Conservation (phyloP, 2,797 vertebrate species). For the Trachops cirrhosus region DNA sequence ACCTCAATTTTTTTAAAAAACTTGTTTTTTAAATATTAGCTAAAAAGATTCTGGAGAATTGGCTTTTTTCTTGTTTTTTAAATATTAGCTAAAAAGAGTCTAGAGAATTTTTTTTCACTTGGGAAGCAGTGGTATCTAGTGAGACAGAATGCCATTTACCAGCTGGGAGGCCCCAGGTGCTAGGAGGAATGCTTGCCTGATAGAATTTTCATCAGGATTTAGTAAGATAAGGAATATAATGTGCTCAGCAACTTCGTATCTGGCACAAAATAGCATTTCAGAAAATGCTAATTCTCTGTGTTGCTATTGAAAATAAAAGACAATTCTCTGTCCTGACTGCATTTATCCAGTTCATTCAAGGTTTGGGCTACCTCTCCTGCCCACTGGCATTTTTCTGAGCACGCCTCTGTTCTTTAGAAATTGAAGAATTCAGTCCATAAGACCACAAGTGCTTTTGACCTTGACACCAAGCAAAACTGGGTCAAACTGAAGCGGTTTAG, state of each 20-base stretch:
- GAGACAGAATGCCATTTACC: background rate
- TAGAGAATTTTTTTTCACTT: background rate
- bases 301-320: conserved; percentile 16
- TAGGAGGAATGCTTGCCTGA: background rate
- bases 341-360: background rate
- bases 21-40: background rate
- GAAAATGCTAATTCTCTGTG: background rate
- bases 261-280: background rate
- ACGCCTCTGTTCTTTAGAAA: background rate
- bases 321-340: background rate
- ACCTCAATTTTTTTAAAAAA: background rate
- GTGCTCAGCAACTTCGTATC: background rate
- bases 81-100: background rate
- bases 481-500: conserved; percentile 26
- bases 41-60: background rate
- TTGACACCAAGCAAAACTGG: conserved; percentile 38
- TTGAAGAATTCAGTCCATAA: background rate
- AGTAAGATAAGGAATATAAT: background rate
- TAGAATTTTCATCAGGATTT: background rate
- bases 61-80: background rate
- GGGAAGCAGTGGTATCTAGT: background rate
- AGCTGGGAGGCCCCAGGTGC: background rate
- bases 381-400: background rate
- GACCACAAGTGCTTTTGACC: conserved; percentile 38
- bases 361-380: background rate